A percentile compares a stretch with the other conserved stretches of the same genome.
Conservation (phyloP, 2,113 vertebrate species). For the Alethe diademata region DNA sequence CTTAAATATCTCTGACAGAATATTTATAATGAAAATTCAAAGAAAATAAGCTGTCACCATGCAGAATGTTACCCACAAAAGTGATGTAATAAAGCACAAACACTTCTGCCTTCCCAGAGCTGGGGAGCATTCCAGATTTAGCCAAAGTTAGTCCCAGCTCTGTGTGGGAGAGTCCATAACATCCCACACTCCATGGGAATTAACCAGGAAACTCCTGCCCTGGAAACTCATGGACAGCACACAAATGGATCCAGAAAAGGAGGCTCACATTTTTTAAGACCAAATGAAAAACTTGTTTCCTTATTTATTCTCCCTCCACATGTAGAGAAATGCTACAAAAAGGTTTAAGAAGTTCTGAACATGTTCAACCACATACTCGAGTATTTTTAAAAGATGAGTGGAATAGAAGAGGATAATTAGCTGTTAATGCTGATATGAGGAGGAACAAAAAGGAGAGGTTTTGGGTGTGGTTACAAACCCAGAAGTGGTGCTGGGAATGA, state of each 20-base stretch:
- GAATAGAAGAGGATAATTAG: not conserved
- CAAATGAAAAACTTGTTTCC: not conserved
- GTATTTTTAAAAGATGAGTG: not conserved
- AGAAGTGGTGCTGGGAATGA: not conserved
- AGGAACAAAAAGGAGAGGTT: not conserved
- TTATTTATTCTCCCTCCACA: not conserved
- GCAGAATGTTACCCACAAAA: not conserved
- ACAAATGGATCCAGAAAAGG: not conserved
- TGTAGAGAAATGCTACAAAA: not conserved
- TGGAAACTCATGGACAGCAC: not conserved
- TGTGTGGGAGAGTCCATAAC: not conserved
- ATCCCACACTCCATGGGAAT: not conserved
- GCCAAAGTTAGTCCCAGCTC: not conserved
- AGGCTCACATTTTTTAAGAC: accelerated
- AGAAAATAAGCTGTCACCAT: slow-evolving; percentile 1
- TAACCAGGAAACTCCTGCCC: not conserved
- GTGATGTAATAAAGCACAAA: not conserved
- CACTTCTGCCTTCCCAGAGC: not conserved
- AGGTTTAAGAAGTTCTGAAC: not conserved
- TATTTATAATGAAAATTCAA: slow-evolving; percentile 10
- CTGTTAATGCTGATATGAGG: not conserved
- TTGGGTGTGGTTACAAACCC: not conserved
- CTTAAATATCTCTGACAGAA: slow-evolving; percentile 2
- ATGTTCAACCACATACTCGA: not conserved
- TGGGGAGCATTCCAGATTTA: accelerated